These are phyloP conservation scores for Vulpes vulpes DNA, from an alignment of 2,113 vertebrate species.

Conservation along the genomic window DNA sequence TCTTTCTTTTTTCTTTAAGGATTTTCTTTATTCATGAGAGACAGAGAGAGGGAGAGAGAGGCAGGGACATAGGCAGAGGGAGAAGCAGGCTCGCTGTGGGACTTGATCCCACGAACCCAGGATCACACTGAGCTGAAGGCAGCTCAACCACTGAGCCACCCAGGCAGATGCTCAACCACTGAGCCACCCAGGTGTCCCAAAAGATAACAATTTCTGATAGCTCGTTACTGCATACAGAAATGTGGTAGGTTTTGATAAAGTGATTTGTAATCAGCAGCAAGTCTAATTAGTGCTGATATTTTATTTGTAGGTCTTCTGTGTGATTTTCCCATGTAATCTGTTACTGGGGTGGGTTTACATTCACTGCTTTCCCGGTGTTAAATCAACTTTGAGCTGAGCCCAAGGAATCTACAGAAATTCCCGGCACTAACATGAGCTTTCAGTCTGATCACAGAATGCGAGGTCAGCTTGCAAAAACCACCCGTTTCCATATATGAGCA, in stretches of 20 bases:
- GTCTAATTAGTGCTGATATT: background rate
- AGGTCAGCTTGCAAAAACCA: background rate
- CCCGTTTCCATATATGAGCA: background rate
- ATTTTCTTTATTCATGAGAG: too few species aligned
- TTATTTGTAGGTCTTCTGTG: background rate
- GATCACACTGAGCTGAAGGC: too few species aligned
- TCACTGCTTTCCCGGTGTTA: background rate
- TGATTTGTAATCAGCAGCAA: background rate
- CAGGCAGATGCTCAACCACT: too few species aligned
- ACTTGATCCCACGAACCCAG: too few species aligned
- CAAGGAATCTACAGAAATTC: background rate
- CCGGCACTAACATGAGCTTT: background rate
- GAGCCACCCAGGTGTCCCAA: background rate
- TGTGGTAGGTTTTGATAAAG: background rate
- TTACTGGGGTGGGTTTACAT: background rate
- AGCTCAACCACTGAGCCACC: too few species aligned
- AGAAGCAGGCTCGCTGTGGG: too few species aligned
- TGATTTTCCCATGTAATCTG: background rate
- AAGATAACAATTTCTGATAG: background rate
- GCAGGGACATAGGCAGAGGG: background rate
- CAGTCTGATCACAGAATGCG: background rate
- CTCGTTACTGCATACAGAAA: background rate
- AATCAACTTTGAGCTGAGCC: background rate
- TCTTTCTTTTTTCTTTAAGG: background rate
- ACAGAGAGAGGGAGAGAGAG: too few species aligned